These are phyloP conservation scores for Ambastaia sidthimunki DNA, from an alignment of 2,797 vertebrate species.

Conservation along the genomic window DNA sequence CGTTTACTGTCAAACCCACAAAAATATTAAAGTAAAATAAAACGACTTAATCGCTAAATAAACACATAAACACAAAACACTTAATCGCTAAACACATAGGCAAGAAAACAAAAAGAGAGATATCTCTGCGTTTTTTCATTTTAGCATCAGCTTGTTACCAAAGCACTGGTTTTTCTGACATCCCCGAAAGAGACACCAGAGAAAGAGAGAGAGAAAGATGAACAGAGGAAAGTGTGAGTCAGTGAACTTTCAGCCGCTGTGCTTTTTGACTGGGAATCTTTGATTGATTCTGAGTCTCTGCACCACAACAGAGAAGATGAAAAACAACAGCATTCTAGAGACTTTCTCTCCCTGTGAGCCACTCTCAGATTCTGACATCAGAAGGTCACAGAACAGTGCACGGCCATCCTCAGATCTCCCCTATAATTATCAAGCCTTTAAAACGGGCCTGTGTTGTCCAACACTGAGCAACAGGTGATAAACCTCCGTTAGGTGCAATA, in stretches of 20 bases:
- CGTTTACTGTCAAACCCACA: too few relatives aligned
- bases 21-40: too few relatives aligned
- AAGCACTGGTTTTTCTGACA: not conserved
- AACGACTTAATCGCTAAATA: too few relatives aligned
- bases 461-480: conserved; percentile 53
- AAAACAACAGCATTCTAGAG: conserved; percentile 62
- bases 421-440: conserved; percentile 64
- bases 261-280: conserved; percentile 54
- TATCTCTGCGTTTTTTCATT: not conserved
- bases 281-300: conserved; percentile 60
- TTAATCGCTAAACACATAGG: not conserved
- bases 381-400: conserved; percentile 61
- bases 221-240: not conserved
- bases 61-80: too few relatives aligned
- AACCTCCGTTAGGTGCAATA: conserved; percentile 62
- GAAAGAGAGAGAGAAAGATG: conserved; percentile 37
- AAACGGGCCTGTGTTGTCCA: conserved; percentile 31
- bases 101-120: too few relatives aligned
- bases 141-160: not conserved
- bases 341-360: conserved; percentile 60
- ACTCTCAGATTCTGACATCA: conserved; percentile 61
- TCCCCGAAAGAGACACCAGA: not conserved
- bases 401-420: conserved; percentile 45
- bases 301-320: conserved; percentile 65
- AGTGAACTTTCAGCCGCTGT: conserved; percentile 38